Conservation (phyloP, 2,888 invertebrate genomes). For the Eutolmus rufibarbis region DNA sequence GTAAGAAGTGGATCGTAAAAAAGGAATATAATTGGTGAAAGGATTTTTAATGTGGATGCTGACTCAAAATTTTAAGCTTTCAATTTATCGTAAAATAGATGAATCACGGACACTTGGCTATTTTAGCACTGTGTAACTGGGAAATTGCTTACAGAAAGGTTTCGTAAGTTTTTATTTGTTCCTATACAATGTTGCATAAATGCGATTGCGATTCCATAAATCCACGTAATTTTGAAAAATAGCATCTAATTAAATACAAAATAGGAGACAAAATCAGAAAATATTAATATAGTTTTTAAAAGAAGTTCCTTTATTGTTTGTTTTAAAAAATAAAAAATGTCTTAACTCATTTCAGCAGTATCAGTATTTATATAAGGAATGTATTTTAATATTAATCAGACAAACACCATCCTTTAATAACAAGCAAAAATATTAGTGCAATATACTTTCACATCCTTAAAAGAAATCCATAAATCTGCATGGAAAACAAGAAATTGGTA, state of each 20-base stretch:
- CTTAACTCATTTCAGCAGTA: no score
- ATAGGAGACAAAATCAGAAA: no score
- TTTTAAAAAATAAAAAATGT: not conserved
- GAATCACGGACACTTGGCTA: not conserved
- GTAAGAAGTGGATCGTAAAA: not conserved
- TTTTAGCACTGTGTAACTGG: not conserved
- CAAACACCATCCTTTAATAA: no score
- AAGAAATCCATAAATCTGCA: no score
- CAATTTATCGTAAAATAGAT: not conserved
- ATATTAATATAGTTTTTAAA: no score
- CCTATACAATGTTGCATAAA: not conserved
- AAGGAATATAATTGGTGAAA: not conserved
- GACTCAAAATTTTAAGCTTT: not conserved
- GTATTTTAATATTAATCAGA: no score
- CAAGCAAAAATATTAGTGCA: no score
- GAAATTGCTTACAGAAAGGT: not conserved
- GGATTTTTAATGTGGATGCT: not conserved
- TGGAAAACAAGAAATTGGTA: no score
- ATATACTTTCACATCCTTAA: no score
- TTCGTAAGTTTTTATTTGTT: not conserved
- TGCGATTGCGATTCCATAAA: not conserved
- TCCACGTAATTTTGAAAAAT: not conserved
- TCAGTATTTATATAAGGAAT: no score
- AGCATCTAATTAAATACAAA: no score
- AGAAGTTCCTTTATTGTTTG: not conserved